Percentiles rank a stretch among this genome's conserved stretches.
These are phyloP conservation scores for Chrysolina oricalcia DNA, from an alignment of 2,888 invertebrate genomes.

Conservation along the genomic window DNA sequence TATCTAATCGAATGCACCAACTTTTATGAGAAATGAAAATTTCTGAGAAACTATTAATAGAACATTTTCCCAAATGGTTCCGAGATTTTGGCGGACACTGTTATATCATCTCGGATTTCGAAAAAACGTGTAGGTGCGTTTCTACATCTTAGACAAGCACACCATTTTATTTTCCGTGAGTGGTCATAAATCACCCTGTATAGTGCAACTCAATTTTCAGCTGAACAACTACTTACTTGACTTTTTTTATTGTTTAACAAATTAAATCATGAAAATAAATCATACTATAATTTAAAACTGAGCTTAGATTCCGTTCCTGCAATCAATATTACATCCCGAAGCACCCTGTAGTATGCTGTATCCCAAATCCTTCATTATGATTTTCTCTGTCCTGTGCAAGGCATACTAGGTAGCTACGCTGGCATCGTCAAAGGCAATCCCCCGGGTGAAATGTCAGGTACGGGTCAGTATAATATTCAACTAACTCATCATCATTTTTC, in stretches of 20 bases:
- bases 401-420: conserved; percentile 85
- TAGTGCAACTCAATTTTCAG: not conserved
- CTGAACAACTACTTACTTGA: not conserved
- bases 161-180: too few relatives aligned
- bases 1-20: too few relatives aligned
- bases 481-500: conserved; percentile 44
- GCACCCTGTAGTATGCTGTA: conserved; percentile 63
- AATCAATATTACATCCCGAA: conserved; percentile 46
- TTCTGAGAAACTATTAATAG: too few relatives aligned
- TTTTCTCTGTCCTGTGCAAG: conserved; percentile 71
- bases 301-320: conserved; percentile 26
- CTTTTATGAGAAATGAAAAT: too few relatives aligned
- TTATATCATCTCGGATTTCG: too few relatives aligned
- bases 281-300: conserved; percentile 30
- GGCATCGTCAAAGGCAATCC: conserved; percentile 91
- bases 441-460: conserved; percentile 91
- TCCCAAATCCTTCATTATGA: conserved; percentile 65
- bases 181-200: too few relatives aligned
- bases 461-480: conserved; percentile 74
- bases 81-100: too few relatives aligned
- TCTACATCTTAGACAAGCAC: too few relatives aligned
- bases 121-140: too few relatives aligned
- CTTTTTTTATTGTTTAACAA: not conserved
- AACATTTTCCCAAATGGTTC: too few relatives aligned
- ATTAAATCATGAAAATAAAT: not conserved